Evolutionary conservation across 2,113 vertebrate species (phyloP).

Genomic region (Strix uralensis): DNA sequence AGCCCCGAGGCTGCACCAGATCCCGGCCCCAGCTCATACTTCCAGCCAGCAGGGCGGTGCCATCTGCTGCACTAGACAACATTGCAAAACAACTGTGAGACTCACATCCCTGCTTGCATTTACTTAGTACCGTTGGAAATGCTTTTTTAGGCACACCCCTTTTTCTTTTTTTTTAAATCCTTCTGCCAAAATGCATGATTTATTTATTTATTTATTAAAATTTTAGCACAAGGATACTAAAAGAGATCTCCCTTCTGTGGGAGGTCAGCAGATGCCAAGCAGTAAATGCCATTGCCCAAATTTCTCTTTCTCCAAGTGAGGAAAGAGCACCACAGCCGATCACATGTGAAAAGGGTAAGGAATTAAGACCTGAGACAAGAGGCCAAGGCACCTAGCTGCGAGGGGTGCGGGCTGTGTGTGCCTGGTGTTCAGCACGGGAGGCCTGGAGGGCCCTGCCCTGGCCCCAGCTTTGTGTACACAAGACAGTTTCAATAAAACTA

Average conservation of each 20-base stretch:
- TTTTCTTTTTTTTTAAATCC: not conserved
- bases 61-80: no score
- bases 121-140: fast-evolving
- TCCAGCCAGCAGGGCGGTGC: not conserved
- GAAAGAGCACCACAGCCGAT: fast-evolving
- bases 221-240: not conserved
- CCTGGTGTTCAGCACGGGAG: fast-evolving
- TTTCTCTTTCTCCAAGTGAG: not conserved
- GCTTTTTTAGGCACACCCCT: not conserved
- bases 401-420: fast-evolving
- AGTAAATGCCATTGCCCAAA: fast-evolving
- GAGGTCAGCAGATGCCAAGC: not conserved
- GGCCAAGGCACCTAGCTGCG: fast-evolving
- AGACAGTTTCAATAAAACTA: not conserved
- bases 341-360: not conserved
- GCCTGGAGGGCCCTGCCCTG: not conserved
- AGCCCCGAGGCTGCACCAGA: fast-evolving
- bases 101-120: not conserved
- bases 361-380: not conserved
- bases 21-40: fast-evolving
- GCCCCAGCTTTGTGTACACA: not conserved
- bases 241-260: not conserved
- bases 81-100: not conserved
- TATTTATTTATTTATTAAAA: not conserved
- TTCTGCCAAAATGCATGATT: not conserved